These are phyloP conservation scores for Dipodomys merriami DNA, from an alignment of 2,113 vertebrate genomes.

Conservation along the genomic window DNA sequence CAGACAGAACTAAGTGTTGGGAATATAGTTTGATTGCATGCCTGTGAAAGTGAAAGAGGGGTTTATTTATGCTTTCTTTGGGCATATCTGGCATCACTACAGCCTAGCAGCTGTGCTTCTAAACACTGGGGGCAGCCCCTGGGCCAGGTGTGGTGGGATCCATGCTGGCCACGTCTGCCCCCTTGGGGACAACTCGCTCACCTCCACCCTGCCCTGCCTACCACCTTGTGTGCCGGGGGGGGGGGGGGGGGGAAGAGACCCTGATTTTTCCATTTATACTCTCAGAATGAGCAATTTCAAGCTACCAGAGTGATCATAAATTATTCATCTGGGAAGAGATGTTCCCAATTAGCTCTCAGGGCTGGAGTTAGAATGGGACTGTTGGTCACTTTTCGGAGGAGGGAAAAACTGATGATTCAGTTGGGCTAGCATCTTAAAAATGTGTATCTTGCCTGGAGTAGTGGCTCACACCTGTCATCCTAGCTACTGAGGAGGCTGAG, in stretches of 20 bases:
- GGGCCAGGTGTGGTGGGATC: not conserved
- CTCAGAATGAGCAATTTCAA: not conserved
- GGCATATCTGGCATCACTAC: not conserved
- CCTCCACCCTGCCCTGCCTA: not conserved
- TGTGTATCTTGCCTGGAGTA: not conserved
- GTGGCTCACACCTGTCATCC: no score
- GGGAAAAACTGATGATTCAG: not conserved
- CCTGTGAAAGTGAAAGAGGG: not conserved
- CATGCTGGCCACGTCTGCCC: rapidly evolving
- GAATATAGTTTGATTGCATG: not conserved
- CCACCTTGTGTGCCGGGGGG: not conserved
- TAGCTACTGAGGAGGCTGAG: no score
- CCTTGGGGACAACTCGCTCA: not conserved
- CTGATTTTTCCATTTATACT: not conserved
- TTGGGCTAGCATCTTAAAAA: not conserved
- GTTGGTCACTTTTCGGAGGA: not conserved
- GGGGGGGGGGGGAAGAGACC: not conserved
- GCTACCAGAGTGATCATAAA: not conserved
- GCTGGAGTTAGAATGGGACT: not conserved
- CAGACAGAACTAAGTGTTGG: not conserved
- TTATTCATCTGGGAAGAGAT: not conserved
- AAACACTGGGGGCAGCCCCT: not conserved
- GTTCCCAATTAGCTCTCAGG: not conserved
- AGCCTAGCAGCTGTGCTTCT: not conserved
- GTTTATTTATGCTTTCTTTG: not conserved